phyloP scores from a whole-genome alignment of 2,888 invertebrate species.

The Taphrorychus bicolor region DNA sequence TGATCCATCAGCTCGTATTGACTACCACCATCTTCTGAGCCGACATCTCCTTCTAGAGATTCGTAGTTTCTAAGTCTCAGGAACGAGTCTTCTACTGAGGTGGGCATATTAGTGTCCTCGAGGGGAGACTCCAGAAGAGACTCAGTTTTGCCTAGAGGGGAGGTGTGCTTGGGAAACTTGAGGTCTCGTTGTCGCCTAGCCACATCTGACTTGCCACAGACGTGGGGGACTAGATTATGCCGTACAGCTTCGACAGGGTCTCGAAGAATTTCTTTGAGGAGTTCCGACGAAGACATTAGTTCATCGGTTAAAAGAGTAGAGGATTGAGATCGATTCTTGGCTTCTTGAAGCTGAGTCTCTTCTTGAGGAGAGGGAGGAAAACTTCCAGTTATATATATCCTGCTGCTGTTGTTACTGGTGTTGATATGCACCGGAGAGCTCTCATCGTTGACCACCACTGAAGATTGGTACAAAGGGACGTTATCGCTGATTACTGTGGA shows the following conservation, averaged over 20 bases:
- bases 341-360: neutral
- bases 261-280: slow-evolving; percentile 66
- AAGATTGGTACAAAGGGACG: slow-evolving; percentile 74
- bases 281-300: slow-evolving; percentile 17
- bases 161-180: slow-evolving; percentile 63
- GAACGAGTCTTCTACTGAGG: slow-evolving; percentile 67
- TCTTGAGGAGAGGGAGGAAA: slow-evolving; percentile 36
- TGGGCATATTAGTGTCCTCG: slow-evolving; percentile 63
- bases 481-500: slow-evolving; percentile 75
- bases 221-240: slow-evolving; percentile 77
- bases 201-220: slow-evolving; percentile 70
- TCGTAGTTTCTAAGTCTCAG: slow-evolving; percentile 64
- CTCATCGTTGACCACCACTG: slow-evolving; percentile 75
- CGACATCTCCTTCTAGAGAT: slow-evolving; percentile 58
- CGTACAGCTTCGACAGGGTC: slow-evolving; percentile 81
- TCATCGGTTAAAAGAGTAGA: neutral
- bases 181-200: slow-evolving; percentile 57
- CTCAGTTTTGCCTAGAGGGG: slow-evolving; percentile 60
- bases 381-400: slow-evolving; percentile 57
- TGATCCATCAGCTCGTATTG: slow-evolving; percentile 80
- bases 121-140: slow-evolving; percentile 68
- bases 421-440: slow-evolving; percentile 49
- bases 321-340: neutral
- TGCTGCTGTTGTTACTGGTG: slow-evolving; percentile 53
- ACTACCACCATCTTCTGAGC: slow-evolving; percentile 64